Conservation (phyloP, 2,113 vertebrate genomes). For the Pomatorhinus ruficollis region DNA sequence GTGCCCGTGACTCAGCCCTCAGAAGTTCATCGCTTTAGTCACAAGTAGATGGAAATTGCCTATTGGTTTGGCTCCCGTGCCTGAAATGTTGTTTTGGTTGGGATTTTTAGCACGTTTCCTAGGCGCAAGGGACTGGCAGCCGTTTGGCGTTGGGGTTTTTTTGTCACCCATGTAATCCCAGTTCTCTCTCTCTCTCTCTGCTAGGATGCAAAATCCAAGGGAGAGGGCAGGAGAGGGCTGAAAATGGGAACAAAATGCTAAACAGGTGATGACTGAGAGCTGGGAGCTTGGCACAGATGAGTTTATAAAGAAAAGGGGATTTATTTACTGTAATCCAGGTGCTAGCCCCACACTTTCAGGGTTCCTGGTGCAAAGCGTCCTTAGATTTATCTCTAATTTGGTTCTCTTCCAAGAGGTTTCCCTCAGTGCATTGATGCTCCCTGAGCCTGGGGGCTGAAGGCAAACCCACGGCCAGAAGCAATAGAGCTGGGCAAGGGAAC, state of each 20-base stretch:
- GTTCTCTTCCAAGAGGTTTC: conserved; percentile 6
- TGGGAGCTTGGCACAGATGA: not conserved
- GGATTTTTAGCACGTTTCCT: not conserved
- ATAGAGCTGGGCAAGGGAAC: not conserved
- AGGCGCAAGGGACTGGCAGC: not conserved
- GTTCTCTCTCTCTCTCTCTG: not conserved
- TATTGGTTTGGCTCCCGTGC: not conserved
- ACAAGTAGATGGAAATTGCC: not conserved
- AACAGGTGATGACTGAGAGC: not conserved
- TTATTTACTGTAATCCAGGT: not conserved
- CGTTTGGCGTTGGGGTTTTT: not conserved
- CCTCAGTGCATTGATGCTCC: not conserved
- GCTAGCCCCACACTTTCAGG: not conserved
- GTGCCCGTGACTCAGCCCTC: not conserved
- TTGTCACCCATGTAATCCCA: fast-evolving
- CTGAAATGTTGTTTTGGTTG: not conserved
- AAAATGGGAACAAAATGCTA: not conserved
- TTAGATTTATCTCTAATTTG: not conserved
- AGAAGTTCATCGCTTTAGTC: not conserved
- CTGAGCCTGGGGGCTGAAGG: not conserved
- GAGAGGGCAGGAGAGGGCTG: not conserved
- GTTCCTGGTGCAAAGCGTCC: not conserved
- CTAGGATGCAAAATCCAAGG: not conserved
- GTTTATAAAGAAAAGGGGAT: not conserved
- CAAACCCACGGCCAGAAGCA: not conserved